phyloP scores from a whole-genome alignment of 1,140 invertebrate species.

The Dreissena rostriformis region DNA sequence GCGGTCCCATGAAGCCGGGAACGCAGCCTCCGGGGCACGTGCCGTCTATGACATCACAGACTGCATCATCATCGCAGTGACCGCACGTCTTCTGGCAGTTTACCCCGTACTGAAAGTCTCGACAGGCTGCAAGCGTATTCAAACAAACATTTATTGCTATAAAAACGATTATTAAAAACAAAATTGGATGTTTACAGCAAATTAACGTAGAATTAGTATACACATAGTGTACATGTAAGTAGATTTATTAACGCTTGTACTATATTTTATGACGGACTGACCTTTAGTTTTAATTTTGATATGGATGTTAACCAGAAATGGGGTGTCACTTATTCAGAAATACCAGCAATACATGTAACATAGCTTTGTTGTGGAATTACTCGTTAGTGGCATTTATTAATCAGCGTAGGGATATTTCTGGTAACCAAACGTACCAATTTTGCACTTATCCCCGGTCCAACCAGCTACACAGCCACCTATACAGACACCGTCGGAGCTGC shows the following conservation, averaged over 20 bases:
- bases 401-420: neutral
- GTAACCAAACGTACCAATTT: slow-evolving; percentile 9
- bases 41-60: slow-evolving; percentile 63
- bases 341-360: neutral
- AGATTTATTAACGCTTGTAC: neutral
- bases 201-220: neutral
- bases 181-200: too few species aligned
- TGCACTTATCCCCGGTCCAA: slow-evolving; percentile 34
- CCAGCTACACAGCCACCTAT: slow-evolving; percentile 39
- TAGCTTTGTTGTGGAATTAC: neutral
- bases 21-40: slow-evolving; percentile 63
- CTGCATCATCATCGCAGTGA: slow-evolving; percentile 63
- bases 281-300: neutral
- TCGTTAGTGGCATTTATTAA: neutral
- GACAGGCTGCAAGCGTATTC: slow-evolving; percentile 57
- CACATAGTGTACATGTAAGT: neutral
- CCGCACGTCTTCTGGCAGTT: slow-evolving; percentile 68
- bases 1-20: slow-evolving; percentile 57
- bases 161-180: neutral
- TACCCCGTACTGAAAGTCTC: slow-evolving; percentile 58
- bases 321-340: neutral
- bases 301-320: neutral
- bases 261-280: neutral
- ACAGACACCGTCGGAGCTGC: slow-evolving; percentile 36
- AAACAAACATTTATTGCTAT: neutral